Percentiles rank a stretch among this genome's conserved stretches.
phyloP scores from a whole-genome alignment of 1,140 invertebrate genomes.

The Drosophila sproati region DNA sequence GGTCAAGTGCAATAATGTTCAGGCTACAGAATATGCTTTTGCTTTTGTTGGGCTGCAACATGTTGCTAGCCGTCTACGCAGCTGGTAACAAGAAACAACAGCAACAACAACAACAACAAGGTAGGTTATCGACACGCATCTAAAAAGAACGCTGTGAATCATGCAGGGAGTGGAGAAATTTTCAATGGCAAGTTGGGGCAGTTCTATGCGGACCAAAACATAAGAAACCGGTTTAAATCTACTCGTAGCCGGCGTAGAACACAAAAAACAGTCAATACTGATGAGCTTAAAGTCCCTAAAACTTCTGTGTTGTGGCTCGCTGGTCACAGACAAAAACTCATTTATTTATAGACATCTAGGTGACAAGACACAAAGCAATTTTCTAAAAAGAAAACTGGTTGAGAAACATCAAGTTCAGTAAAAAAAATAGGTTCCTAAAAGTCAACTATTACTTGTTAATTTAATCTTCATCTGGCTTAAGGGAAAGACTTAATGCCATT shows the following conservation, averaged over 20 bases:
- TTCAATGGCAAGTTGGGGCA: constrained; percentile 31
- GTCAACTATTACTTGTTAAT: no score
- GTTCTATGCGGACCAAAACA: constrained; percentile 67
- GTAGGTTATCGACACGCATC: constrained; percentile 39
- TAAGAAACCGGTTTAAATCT: constrained; percentile 61
- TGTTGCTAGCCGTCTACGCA: constrained; percentile 42
- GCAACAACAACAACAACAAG: constrained; percentile 61
- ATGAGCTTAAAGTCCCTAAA: constrained; percentile 34
- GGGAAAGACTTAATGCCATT: no score
- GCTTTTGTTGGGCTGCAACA: constrained; percentile 55
- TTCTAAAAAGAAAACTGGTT: no score
- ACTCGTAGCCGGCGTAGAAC: constrained; percentile 14
- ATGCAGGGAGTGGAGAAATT: constrained; percentile 48
- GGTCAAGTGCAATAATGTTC: constrained; percentile 56
- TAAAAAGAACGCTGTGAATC: constrained; percentile 32
- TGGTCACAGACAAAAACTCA: constrained; percentile 1
- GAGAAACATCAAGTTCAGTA: no score
- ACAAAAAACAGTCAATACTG: constrained; percentile 27
- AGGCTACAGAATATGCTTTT: constrained; percentile 49
- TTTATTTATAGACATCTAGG: neutral
- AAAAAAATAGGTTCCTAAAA: no score
- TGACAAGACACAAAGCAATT: no score
- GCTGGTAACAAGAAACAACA: constrained; percentile 56
- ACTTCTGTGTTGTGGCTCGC: constrained; percentile 29
- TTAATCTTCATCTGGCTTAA: no score